Conservation (phyloP, 2,888 invertebrate genomes). For the Phania funesta region DNA sequence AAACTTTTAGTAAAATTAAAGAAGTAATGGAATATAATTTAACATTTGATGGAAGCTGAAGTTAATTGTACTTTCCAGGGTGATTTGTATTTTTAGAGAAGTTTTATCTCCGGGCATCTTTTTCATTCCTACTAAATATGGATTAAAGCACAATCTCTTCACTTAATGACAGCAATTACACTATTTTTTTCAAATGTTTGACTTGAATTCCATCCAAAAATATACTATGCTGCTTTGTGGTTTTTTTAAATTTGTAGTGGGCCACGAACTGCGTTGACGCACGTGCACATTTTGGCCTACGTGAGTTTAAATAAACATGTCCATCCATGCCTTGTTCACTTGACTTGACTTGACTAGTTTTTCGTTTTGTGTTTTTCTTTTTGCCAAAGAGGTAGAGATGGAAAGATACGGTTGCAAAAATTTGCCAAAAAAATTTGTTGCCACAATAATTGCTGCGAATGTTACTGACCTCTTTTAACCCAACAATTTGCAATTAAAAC, state of each 20-base stretch:
- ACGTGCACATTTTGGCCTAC: conserved; percentile 45
- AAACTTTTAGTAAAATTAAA: too few species aligned
- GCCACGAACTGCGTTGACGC: conserved; percentile 41
- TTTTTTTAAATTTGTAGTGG: neutral
- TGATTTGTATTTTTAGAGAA: too few species aligned
- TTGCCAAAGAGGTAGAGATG: conserved; percentile 7
- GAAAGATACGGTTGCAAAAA: conserved; percentile 38
- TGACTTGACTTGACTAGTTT: conserved; percentile 13
- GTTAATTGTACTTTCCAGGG: too few species aligned
- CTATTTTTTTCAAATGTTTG: too few species aligned
- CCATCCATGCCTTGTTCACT: conserved; percentile 12
- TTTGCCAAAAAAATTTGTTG: conserved; percentile 36
- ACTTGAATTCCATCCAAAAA: conserved; percentile 5
- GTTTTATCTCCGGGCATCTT: too few species aligned
- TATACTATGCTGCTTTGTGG: neutral
- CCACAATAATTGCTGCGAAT: conserved; percentile 37
- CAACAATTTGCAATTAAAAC: conserved; percentile 62
- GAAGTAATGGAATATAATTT: too few species aligned
- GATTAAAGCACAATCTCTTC: too few species aligned
- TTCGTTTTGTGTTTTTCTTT: neutral
- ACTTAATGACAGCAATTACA: too few species aligned
- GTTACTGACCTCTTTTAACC: conserved; percentile 61
- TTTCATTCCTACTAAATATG: too few species aligned
- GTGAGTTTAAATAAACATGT: neutral
- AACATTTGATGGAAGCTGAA: too few species aligned